Base-by-base conservation (phyloP, 2,888 invertebrate genomes). In the Petrolisthes manimaculis region DNA sequence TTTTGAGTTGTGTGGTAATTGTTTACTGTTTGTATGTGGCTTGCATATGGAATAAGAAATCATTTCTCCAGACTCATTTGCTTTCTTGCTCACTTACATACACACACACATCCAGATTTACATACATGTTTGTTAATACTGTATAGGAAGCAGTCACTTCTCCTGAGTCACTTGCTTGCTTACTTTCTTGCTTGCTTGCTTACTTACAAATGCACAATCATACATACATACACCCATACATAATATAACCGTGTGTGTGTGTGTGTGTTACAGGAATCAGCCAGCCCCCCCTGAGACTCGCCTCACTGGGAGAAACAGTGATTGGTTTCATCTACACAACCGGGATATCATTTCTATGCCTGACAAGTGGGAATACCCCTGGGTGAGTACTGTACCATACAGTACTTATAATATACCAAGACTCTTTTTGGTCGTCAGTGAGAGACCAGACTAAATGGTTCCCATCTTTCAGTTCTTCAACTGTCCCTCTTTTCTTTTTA, bases 341-440 rank as follows among this genome's bases (percentile, higher is more conserved):
- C 86, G 92, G n/a, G 93, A 93, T 88, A 91, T 93, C 77, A 92
- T 93, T 69, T 93, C 93, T n/a, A 92, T 93, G 92, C 93, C 93
- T 3, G 93, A 93, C 91, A 93, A 93, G 89, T 93, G 93, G 93
- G 93, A 93, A 91, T 93, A 93, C 89, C 93, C 93, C 8, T 93
- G 93, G 93, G 93, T 93, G 90, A 91, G 91, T 83, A n/a, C n/a
- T 53, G 5, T n/a, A n/a, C n/a, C n/a, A n/a, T n/a, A n/a, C n/a
- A 2, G 37, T 37, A 37, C 12, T 67, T 18, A 67, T n/a, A 67
- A 67, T 67, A 67, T 74, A 74, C 9, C 61, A 18, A 61, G n/a
- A n/a, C n/a, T n/a, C n/a, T n/a, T n/a, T n/a, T n/a, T n/a, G n/a
- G n/a, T n/a, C n/a, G n/a, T n/a, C n/a, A n/a, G n/a, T n/a, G n/a